Base-by-base conservation (phyloP, 2,113 vertebrate species). In the Hemiprocne comata region DNA sequence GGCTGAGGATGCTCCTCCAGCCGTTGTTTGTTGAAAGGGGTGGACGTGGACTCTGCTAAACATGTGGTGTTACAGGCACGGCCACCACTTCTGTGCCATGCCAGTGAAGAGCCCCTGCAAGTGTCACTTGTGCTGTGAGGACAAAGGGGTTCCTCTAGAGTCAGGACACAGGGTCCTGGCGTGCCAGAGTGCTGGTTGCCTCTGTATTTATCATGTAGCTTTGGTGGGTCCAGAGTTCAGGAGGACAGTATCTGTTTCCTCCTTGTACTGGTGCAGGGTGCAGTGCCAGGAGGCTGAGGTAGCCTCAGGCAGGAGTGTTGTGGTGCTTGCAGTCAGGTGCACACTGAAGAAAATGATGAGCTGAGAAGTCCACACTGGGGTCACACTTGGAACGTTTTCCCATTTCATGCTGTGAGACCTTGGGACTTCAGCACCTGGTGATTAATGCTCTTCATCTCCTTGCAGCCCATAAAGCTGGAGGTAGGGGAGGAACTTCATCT, bases 381-480 rank as follows among this genome's bases (percentile, higher is more conserved):
- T 70, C 60, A 18, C 20, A 8, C 13, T 25, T 69, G 1, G 18
- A 42, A 9, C 28, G 2, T 34, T 71, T 51, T 36, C 23, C 24
- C 1, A 1, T 42, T 65, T 80, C 11, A 0, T 74, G 29, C 61
- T 53, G 9, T 54, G 33, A 50, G 61, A 33, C n/a, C 42, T 66
- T 65, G 60, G 28, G 53, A 55, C 3, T 9, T 82, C 24, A n/a
- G 57, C 20, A 8, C 25, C 13, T 4, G 20, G 20, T 69, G 60
- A 9, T 64, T 76, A 64, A 85, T 34, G 18, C 26, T 79, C 40
- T 54, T 77, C 23, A 9, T 94, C 6, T 96, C 51, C 24, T 90
- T 95, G 17, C 93, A 99, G 99, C 96, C 97, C 13, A 19, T 98
- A 54, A 96, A 95, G 85, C 72, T 99, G 97, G 96, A 93, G 6